A percentile compares a stretch with the other conserved stretches of the same genome.
phyloP scores from a whole-genome alignment of 2,797 vertebrate genomes.

The Chelon labrosus region DNA sequence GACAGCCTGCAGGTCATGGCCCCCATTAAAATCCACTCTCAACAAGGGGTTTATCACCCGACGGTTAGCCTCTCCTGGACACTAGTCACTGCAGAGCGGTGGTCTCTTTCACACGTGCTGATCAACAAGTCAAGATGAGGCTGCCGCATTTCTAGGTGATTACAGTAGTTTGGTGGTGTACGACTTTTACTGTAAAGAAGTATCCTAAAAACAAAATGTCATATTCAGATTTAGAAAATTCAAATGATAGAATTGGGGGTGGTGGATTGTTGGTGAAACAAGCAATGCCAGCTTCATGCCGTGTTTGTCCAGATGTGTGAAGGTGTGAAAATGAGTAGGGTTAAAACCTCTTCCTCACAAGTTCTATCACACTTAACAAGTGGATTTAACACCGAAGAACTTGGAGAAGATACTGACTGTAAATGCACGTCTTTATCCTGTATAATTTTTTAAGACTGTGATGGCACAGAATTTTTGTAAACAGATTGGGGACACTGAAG shows the following conservation, averaged over 20 bases:
- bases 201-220: too few relatives aligned
- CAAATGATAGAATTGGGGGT: neutral
- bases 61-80: slow-evolving; percentile 25
- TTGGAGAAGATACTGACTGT: neutral
- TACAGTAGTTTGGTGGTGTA: too few relatives aligned
- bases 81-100: slow-evolving; percentile 11
- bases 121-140: neutral
- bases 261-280: too few relatives aligned
- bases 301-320: neutral
- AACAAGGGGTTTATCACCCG: slow-evolving; percentile 43
- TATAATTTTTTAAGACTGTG: neutral
- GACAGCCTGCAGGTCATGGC: slow-evolving; percentile 37
- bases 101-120: slow-evolving; percentile 4
- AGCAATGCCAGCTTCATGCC: neutral
- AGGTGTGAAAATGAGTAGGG: neutral
- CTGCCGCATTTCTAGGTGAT: too few relatives aligned
- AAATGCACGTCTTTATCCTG: neutral
- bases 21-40: slow-evolving; percentile 54
- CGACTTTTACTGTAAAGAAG: too few relatives aligned
- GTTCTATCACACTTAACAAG: neutral
- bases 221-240: too few relatives aligned
- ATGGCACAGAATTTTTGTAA: neutral
- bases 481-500: neutral
- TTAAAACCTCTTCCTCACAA: neutral
- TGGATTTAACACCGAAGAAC: neutral